These are phyloP conservation scores for Syncerus caffer DNA, from an alignment of 2,797 vertebrate species.

Conservation along the genomic window DNA sequence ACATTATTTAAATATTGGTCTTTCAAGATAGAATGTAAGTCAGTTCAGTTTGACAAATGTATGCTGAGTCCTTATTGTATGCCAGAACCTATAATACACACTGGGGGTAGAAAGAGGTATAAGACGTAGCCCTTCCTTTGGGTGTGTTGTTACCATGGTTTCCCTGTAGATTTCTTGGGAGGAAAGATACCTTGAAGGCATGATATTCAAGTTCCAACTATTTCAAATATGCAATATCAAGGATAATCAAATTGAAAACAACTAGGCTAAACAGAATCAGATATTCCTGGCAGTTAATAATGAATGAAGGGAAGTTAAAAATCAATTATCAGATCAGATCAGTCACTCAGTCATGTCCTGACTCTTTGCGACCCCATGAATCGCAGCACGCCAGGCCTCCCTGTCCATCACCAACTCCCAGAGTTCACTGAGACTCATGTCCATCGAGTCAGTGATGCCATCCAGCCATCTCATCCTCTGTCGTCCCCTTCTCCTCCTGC, in stretches of 20 bases:
- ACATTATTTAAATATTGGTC: background rate
- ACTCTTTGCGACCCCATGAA: too few species aligned
- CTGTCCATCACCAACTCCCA: too few species aligned
- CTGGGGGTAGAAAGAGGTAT: background rate
- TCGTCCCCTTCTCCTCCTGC: too few species aligned
- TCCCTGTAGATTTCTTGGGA: background rate
- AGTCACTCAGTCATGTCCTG: too few species aligned
- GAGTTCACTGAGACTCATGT: too few species aligned
- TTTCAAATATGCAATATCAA: background rate
- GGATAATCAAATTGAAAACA: background rate
- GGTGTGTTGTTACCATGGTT: background rate
- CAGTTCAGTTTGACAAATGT: background rate
- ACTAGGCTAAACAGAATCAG: background rate
- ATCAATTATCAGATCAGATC: background rate
- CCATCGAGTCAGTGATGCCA: too few species aligned
- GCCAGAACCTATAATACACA: background rate
- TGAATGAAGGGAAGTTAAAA: background rate
- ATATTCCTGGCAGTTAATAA: background rate
- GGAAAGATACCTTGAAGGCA: background rate
- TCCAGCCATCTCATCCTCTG: too few species aligned
- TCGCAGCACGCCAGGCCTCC: too few species aligned
- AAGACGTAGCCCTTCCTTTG: background rate
- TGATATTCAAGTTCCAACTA: background rate
- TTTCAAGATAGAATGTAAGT: background rate
- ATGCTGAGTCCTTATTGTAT: background rate